Conservation (phyloP, 1,140 invertebrate species). For the Eciton burchellii region DNA sequence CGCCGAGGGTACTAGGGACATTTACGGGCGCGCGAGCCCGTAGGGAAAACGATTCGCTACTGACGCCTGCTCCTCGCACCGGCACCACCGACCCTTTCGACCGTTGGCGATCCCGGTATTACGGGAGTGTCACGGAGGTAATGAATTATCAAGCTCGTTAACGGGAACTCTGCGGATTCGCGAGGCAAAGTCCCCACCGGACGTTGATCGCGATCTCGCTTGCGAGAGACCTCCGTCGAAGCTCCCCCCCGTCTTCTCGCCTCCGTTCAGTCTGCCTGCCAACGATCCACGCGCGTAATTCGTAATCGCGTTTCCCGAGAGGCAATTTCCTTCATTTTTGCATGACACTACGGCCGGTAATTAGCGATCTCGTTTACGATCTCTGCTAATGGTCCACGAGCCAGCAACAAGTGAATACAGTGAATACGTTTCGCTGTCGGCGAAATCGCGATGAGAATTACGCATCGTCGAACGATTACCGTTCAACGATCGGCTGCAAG, state of each 20-base stretch:
- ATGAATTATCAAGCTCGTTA: slow-evolving; percentile 16
- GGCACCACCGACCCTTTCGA: slow-evolving; percentile 24
- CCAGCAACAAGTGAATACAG: slow-evolving; percentile 54
- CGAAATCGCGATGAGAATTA: slow-evolving; percentile 30
- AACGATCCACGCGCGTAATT: too few species aligned
- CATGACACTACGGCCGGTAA: neutral
- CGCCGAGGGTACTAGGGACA: slow-evolving; percentile 35
- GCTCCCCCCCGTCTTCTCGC: too few species aligned
- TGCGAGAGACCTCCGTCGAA: too few species aligned
- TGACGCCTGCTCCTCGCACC: neutral
- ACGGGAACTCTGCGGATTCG: slow-evolving; percentile 22
- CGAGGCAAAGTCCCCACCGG: neutral
- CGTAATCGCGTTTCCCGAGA: neutral
- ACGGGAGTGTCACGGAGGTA: neutral
- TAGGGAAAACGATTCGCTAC: slow-evolving; percentile 15
- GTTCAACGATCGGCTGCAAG: neutral
- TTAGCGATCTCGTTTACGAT: slow-evolving; percentile 1
- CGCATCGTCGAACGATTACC: slow-evolving; percentile 38
- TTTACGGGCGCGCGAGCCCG: slow-evolving; percentile 24
- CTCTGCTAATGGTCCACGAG: neutral
- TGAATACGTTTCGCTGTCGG: slow-evolving; percentile 14
- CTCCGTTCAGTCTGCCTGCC: too few species aligned
- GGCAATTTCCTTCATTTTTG: neutral
- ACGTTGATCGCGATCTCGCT: too few species aligned
- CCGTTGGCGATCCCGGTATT: neutral